A percentile compares a stretch with the other conserved stretches of the same genome.
Evolutionary conservation across 2,113 vertebrate species (phyloP).

Genomic region (Amia ocellicauda): DNA sequence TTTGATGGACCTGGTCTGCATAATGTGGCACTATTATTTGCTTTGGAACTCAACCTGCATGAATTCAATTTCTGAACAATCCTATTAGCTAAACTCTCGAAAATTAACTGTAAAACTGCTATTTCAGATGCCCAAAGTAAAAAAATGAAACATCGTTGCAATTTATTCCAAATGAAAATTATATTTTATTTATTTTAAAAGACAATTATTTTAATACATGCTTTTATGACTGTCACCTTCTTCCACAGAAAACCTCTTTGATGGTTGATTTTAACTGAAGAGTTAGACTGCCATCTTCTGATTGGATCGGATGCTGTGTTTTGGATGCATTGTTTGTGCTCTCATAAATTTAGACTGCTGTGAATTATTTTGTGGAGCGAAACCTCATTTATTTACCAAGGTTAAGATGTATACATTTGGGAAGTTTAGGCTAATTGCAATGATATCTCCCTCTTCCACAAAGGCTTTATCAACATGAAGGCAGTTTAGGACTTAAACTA

Average conservation of each 20-base stretch:
- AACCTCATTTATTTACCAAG: not conserved
- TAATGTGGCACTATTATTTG: constrained; percentile 10
- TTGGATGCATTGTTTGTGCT: not conserved
- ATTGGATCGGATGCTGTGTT: not conserved
- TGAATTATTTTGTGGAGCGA: not conserved
- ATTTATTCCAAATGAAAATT: constrained; percentile 23
- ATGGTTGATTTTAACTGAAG: constrained; percentile 23
- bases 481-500: too few species aligned
- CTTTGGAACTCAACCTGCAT: constrained; percentile 19
- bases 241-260: not conserved
- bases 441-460: too few species aligned
- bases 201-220: constrained; percentile 16
- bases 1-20: constrained; percentile 30
- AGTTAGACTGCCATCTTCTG: constrained; percentile 57
- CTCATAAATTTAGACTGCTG: not conserved
- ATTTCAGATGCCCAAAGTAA: constrained; percentile 3
- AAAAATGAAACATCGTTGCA: constrained; percentile 19
- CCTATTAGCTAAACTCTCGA: constrained; percentile 16
- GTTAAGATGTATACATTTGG: constrained; percentile 7
- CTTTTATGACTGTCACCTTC: not conserved
- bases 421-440: too few species aligned
- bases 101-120: constrained; percentile 6
- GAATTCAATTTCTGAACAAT: constrained; percentile 22
- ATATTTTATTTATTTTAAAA: constrained; percentile 25
- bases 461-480: too few species aligned